These are phyloP conservation scores for Lota lota DNA, from an alignment of 2,113 vertebrate species.

Conservation along the genomic window DNA sequence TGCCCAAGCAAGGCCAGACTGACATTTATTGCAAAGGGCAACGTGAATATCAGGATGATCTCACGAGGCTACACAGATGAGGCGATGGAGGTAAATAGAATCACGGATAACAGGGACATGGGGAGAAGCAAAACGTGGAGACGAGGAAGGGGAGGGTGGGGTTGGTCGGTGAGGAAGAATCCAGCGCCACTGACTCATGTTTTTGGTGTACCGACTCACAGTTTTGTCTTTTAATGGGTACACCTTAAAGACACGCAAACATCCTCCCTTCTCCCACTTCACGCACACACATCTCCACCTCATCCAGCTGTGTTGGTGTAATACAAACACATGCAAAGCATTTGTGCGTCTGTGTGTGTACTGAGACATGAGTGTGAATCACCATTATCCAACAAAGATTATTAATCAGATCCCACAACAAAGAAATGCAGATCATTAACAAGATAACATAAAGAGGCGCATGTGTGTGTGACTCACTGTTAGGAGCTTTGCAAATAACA, in stretches of 20 bases:
- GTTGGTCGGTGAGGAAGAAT: conserved; percentile 4
- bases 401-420: conserved; percentile 39
- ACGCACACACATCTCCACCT: conserved; percentile 13
- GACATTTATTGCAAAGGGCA: too few species aligned
- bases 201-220: conserved; percentile 38
- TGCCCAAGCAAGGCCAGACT: too few species aligned
- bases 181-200: conserved; percentile 25
- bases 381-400: conserved; percentile 18
- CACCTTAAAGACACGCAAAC: conserved; percentile 63
- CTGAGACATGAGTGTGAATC: conserved; percentile 32
- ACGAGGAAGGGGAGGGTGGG: background rate
- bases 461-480: background rate
- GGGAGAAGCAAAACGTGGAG: conserved; percentile 24
- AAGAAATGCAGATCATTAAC: too few species aligned
- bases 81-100: too few species aligned
- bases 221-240: conserved; percentile 59
- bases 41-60: too few species aligned
- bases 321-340: conserved; percentile 43
- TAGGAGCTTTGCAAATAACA: background rate
- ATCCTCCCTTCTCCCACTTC: conserved; percentile 40
- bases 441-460: conserved; percentile 15
- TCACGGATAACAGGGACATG: background rate
- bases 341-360: conserved; percentile 13
- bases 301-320: conserved; percentile 26
- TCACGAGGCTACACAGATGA: too few species aligned